Percentiles rank a stretch among this genome's conserved stretches.
Conservation (phyloP, 2,113 vertebrate species). For the Acanthisitta chloris region DNA sequence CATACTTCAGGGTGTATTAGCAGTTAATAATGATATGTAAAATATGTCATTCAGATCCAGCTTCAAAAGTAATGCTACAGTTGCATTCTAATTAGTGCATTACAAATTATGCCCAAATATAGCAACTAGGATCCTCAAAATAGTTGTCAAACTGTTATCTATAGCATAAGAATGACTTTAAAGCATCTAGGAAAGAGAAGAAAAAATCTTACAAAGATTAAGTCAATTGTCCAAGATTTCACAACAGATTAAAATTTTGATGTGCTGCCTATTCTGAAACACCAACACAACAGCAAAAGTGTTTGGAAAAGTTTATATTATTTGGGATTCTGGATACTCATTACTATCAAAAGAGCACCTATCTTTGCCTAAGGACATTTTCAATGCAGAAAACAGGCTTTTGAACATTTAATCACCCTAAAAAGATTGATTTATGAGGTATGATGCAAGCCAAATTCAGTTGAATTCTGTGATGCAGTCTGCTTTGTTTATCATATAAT, state of each 20-base stretch:
- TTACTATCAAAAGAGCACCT: neutral
- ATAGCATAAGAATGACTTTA: neutral
- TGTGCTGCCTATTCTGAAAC: neutral
- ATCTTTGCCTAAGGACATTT: neutral
- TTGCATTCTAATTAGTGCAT: neutral
- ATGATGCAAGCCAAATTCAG: neutral
- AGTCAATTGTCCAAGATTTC: neutral
- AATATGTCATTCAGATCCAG: neutral
- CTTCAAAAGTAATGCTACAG: neutral
- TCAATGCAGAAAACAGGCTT: neutral
- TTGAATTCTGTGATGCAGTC: neutral
- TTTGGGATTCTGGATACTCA: neutral
- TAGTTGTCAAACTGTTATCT: neutral
- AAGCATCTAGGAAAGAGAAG: neutral
- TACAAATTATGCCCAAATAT: neutral
- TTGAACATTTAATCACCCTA: neutral
- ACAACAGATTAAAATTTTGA: neutral
- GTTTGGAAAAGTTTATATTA: neutral
- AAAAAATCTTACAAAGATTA: neutral
- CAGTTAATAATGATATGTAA: neutral
- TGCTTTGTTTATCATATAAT: neutral
- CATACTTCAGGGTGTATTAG: neutral
- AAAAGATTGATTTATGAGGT: neutral
- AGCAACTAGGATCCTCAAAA: neutral
- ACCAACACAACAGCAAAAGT: neutral